These are phyloP conservation scores for Agonum fuliginosum DNA, from an alignment of 2,888 invertebrate species.

Conservation along the genomic window DNA sequence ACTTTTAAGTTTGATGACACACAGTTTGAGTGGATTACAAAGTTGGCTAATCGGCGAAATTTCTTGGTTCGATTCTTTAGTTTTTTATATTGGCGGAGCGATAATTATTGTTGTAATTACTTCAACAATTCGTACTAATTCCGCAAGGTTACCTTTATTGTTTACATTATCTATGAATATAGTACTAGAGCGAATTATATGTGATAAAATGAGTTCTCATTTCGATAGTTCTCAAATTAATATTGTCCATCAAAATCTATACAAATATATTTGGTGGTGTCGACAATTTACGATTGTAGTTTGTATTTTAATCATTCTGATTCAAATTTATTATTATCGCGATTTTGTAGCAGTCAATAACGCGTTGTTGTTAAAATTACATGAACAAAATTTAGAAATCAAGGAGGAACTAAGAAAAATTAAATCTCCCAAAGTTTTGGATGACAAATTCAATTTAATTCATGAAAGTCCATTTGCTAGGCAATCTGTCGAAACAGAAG, in stretches of 20 bases:
- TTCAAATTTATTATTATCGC: conserved; percentile 69
- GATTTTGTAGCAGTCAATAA: conserved; percentile 72
- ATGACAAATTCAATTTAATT: conserved; percentile 1
- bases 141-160: conserved; percentile 76
- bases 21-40: conserved; percentile 76
- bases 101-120: conserved; percentile 76
- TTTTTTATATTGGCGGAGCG: conserved; percentile 76
- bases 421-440: conserved; percentile 7
- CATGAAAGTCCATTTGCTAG: conserved; percentile 20
- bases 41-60: conserved; percentile 79
- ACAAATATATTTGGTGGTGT: conserved; percentile 72
- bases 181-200: conserved; percentile 73
- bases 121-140: conserved; percentile 74
- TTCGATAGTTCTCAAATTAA: conserved; percentile 64
- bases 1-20: conserved; percentile 76
- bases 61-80: conserved; percentile 78
- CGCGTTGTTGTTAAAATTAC: conserved; percentile 71
- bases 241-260: conserved; percentile 69
- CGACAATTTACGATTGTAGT: conserved; percentile 71
- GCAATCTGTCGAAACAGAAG: conserved; percentile 31
- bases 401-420: conserved; percentile 59
- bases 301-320: conserved; percentile 68
- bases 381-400: conserved; percentile 68
- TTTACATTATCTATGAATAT: conserved; percentile 74
- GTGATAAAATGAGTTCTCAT: conserved; percentile 62